Conservation (phyloP, 2,888 invertebrate genomes). For the Catocala nupta region DNA sequence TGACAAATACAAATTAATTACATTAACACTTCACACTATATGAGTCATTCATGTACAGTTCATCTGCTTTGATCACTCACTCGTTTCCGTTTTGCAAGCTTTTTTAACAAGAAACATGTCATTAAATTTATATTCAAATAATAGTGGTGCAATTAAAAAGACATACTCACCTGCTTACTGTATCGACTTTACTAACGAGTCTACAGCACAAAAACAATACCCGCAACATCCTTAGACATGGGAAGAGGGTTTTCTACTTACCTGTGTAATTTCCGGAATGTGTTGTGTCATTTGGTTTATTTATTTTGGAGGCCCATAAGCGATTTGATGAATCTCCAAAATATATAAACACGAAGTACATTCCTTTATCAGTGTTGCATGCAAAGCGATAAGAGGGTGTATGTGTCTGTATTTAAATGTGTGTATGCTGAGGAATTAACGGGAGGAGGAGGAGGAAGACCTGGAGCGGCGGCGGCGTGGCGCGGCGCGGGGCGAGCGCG, state of each 20-base stretch:
- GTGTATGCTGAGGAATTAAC: constrained; percentile 72
- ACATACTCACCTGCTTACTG: constrained; percentile 61
- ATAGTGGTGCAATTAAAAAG: constrained; percentile 30
- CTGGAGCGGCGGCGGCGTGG: constrained; percentile 91
- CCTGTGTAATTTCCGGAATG: constrained; percentile 62
- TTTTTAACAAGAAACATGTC: constrained; percentile 77
- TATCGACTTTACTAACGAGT: constrained; percentile 31
- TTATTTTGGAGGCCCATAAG: background rate
- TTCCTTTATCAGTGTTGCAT: constrained; percentile 36
- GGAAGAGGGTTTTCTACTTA: constrained; percentile 59
- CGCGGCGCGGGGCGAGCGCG: constrained; percentile 88
- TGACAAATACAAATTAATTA: constrained; percentile 66
- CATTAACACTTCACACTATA: constrained; percentile 73
- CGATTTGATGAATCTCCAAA: constrained; percentile 26
- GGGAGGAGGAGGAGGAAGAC: constrained; percentile 92
- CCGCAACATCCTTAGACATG: constrained; percentile 21
- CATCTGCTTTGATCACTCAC: constrained; percentile 74
- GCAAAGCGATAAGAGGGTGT: constrained; percentile 36
- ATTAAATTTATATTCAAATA: constrained; percentile 56
- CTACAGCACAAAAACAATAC: constrained; percentile 23
- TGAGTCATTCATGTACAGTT: constrained; percentile 59
- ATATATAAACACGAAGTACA: constrained; percentile 29
- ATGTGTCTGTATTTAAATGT: constrained; percentile 37
- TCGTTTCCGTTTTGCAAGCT: constrained; percentile 84
- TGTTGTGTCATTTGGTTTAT: constrained; percentile 29